A percentile compares a stretch with the other conserved stretches of the same genome.
phyloP scores from a whole-genome alignment of 2,113 vertebrate genomes.

The Silurus asotus region DNA sequence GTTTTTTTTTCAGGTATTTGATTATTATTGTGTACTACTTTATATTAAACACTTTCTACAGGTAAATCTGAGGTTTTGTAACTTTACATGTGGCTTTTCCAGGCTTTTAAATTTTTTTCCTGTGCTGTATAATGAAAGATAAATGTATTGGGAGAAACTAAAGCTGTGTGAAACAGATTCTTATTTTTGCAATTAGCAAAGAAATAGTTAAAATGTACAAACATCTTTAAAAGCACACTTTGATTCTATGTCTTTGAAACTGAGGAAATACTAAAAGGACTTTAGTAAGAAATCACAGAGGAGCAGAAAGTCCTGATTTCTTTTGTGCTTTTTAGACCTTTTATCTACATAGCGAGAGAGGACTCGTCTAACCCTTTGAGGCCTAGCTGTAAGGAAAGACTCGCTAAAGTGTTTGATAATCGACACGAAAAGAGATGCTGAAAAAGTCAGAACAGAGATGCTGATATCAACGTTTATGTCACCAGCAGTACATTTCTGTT shows the following conservation, averaged over 20 bases:
- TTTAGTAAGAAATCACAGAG: slow-evolving; percentile 2
- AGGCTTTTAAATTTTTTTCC: slow-evolving; percentile 39
- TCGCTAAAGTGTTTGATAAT: slow-evolving; percentile 10
- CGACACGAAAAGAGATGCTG: background rate
- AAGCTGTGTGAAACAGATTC: background rate
- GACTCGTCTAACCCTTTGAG: background rate
- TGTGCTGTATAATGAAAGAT: background rate
- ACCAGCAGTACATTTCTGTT: background rate
- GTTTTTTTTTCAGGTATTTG: too few relatives aligned
- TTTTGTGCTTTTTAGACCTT: background rate
- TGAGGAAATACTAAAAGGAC: background rate
- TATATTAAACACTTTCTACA: background rate
- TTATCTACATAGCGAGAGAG: background rate
- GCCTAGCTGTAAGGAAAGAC: background rate
- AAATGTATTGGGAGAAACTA: slow-evolving; percentile 4
- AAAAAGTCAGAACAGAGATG: background rate
- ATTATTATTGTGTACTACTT: background rate
- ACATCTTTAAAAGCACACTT: background rate
- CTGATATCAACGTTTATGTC: background rate
- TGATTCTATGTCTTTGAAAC: background rate
- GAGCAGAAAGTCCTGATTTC: background rate
- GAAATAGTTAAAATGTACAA: slow-evolving; percentile 31
- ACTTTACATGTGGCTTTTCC: background rate
- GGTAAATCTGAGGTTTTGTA: background rate
- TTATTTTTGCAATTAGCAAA: slow-evolving; percentile 17